Conservation (phyloP, 2,888 invertebrate species). For the Scaptomyza caliginosa region DNA sequence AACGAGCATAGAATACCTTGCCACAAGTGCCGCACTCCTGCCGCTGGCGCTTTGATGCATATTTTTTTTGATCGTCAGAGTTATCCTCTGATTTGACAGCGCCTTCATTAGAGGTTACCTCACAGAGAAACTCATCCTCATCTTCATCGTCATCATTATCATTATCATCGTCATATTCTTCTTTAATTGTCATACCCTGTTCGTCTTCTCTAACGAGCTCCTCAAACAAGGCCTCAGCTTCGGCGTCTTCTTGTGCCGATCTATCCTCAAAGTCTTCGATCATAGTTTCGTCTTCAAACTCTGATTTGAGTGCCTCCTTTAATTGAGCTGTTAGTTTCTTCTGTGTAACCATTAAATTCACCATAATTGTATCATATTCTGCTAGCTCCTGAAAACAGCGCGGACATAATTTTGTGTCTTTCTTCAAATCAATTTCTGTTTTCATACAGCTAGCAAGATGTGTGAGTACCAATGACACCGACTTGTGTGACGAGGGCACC, state of each 20-base stretch:
- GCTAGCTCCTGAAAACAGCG: slow-evolving; percentile 75
- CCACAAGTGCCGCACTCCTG: slow-evolving; percentile 66
- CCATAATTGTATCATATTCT: slow-evolving; percentile 80
- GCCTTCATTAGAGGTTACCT: slow-evolving; percentile 4
- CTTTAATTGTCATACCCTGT: slow-evolving; percentile 47
- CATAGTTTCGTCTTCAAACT: slow-evolving; percentile 49
- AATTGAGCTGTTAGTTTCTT: slow-evolving; percentile 73
- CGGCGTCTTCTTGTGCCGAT: slow-evolving; percentile 54
- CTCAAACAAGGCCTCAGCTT: slow-evolving; percentile 66
- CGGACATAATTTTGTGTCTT: slow-evolving; percentile 65
- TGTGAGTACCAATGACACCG: slow-evolving; percentile 74
- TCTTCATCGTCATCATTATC: slow-evolving; percentile 36
- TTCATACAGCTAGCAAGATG: slow-evolving; percentile 81
- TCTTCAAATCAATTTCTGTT: slow-evolving; percentile 64
- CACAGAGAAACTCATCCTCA: slow-evolving; percentile 51
- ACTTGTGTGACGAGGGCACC: slow-evolving; percentile 78
- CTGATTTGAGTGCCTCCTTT: slow-evolving; percentile 67
- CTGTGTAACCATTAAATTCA: slow-evolving; percentile 78
- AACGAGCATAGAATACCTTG: slow-evolving; percentile 68
- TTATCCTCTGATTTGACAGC: slow-evolving; percentile 26
- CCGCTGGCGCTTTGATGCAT: slow-evolving; percentile 50
- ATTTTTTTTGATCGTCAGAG: slow-evolving; percentile 37
- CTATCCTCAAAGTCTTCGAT: slow-evolving; percentile 33
- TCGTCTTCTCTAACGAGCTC: slow-evolving; percentile 65
- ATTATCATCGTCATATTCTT: slow-evolving; percentile 52